Percentiles rank a stretch among this genome's conserved stretches.
Evolutionary conservation across 2,113 vertebrate genomes (phyloP).

Genomic region (Ailurus styani): DNA sequence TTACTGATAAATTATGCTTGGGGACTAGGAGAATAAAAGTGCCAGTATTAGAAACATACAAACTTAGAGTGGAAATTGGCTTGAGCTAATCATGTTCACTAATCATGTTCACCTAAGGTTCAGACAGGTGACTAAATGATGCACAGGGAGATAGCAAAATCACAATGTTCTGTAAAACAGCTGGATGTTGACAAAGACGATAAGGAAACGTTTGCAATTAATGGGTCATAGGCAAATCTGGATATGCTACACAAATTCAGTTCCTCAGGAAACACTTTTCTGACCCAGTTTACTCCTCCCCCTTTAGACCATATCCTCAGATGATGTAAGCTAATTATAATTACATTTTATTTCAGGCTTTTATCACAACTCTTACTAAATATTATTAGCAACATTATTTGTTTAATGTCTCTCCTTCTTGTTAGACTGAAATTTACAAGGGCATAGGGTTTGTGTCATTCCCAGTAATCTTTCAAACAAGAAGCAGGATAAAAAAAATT

Average conservation of each 20-base stretch:
- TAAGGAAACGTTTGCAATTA: not conserved
- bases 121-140: not conserved
- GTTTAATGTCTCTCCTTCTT: not conserved
- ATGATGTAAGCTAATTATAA: not conserved
- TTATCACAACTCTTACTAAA: not conserved
- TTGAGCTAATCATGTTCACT: not conserved
- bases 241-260: not conserved
- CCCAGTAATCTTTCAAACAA: slow-evolving; percentile 13
- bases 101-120: not conserved
- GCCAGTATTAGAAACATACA: not conserved
- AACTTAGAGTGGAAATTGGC: not conserved
- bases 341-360: not conserved
- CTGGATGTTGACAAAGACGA: not conserved
- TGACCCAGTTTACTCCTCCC: not conserved
- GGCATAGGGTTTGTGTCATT: not conserved
- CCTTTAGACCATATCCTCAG: not conserved
- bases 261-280: not conserved
- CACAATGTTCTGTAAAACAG: not conserved
- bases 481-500: not conserved
- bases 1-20: not conserved
- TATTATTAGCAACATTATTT: not conserved
- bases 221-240: not conserved
- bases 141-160: not conserved
- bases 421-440: not conserved
- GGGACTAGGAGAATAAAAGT: not conserved